Percentiles rank a stretch among this genome's conserved stretches.
phyloP scores from a whole-genome alignment of 2,888 invertebrate species.

The Leptinotarsa rubiginosa region DNA sequence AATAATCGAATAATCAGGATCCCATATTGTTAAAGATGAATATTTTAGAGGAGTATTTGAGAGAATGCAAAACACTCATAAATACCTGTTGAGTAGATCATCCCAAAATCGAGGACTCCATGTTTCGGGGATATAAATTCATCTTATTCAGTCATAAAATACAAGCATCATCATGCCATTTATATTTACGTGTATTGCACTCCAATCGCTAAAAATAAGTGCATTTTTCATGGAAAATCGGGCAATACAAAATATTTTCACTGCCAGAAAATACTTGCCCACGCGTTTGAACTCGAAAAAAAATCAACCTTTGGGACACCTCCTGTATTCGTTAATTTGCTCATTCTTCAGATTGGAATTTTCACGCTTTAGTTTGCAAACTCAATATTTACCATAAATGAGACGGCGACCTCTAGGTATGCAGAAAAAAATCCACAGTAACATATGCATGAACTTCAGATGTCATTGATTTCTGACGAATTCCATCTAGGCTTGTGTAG shows the following conservation, averaged over 20 bases:
- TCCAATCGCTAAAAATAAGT: slow-evolving; percentile 35
- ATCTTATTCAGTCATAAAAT: slow-evolving; percentile 10
- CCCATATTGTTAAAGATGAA: too few relatives aligned
- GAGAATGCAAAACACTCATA: slow-evolving; percentile 39
- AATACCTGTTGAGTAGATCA: slow-evolving; percentile 31
- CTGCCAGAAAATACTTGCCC: not conserved
- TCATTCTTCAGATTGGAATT: not conserved
- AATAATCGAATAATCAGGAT: too few relatives aligned
- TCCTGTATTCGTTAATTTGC: not conserved
- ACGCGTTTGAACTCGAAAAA: not conserved
- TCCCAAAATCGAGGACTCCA: slow-evolving; percentile 25
- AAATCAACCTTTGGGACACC: not conserved
- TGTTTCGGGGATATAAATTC: slow-evolving; percentile 1
- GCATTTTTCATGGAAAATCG: slow-evolving; percentile 32
- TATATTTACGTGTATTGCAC: slow-evolving; percentile 21
- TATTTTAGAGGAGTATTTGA: too few relatives aligned
- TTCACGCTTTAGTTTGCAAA: not conserved
- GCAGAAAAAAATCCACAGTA: not conserved
- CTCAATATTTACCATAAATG: not conserved
- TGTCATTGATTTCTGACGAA: not conserved
- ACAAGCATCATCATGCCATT: not conserved
- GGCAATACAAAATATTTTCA: slow-evolving; percentile 1
- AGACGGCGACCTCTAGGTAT: not conserved
- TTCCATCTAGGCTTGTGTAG: too few relatives aligned
- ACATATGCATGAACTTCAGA: not conserved